Evolutionary conservation across 2,797 vertebrate genomes (phyloP).

Genomic region (Girardinus metallicus): DNA sequence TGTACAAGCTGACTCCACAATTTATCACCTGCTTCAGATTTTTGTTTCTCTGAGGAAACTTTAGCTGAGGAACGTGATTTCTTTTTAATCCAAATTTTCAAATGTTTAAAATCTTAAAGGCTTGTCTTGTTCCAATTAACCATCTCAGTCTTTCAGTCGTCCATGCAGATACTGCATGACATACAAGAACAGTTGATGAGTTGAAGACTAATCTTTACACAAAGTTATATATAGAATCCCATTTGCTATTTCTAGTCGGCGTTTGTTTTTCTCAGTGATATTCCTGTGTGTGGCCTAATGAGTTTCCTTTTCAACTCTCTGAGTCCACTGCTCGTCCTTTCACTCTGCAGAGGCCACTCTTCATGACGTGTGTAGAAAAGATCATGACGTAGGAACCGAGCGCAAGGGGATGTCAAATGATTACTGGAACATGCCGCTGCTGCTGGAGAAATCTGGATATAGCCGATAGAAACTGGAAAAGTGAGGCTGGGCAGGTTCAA

Average conservation of each 20-base stretch:
- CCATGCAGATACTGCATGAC: background rate
- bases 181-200: background rate
- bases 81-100: background rate
- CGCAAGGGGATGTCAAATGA: constrained; percentile 22
- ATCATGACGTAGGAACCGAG: constrained; percentile 19
- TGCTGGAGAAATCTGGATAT: constrained; percentile 31
- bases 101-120: background rate
- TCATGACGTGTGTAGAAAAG: constrained; percentile 25
- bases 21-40: background rate
- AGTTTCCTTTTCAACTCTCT: constrained; percentile 14
- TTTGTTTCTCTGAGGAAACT: background rate
- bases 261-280: constrained; percentile 5
- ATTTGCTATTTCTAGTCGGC: background rate
- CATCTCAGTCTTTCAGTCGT: background rate
- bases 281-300: background rate
- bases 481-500: constrained; percentile 2
- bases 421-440: constrained; percentile 15
- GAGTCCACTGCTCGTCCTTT: background rate
- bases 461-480: constrained; percentile 10
- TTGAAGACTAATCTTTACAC: background rate
- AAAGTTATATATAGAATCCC: background rate
- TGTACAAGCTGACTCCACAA: background rate
- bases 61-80: background rate
- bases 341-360: background rate
- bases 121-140: background rate